Evolutionary conservation across 2,888 invertebrate species (phyloP), one percentile per base, ranked within the genome.

Genomic region (Ochlodes sylvanus): DNA sequence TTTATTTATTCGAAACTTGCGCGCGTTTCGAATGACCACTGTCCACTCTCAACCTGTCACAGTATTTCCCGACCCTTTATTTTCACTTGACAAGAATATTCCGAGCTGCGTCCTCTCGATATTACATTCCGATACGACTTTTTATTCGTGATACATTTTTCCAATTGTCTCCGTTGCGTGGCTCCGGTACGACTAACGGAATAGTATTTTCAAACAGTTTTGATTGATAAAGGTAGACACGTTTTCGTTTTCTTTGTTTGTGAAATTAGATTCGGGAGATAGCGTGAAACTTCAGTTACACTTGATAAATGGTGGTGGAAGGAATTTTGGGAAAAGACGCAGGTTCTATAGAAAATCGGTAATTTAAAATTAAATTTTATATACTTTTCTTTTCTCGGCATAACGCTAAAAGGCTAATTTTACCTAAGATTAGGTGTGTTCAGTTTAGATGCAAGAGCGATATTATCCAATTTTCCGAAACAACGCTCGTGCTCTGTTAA

Each of bases 211-310:
- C 89, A 88, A 90, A 89, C 88, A 89, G 88, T 92, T 93, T 91
- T 92, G 91, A 93, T 92, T 92, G 93, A 92, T 92, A 92, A 90
- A 91, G 91, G 92, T 92, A 91, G 92, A 92, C 90, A 87, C 89
- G 86, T 87, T 91, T 91, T 88, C 89, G 88, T 85, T 90, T 92
- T 91, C 89, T 91, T 92, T 92, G 91, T 92, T 92, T 91, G 87
- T 87, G 83, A 88, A 91, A 91, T 92, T 91, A 89, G 89, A 90
- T 91, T 89, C 85, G 78, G 88, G 82, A 88, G 88, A 86, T 87
- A 85, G 87, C 87, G 87, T 84, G 85, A 86, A 88, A 86, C 86
- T 91, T 88, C 87, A 87, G 88, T 88, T 87, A 83, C 83, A 87
- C 85, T 90, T 92, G 91, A 92, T 92, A 91, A 90, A 92, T 92